A percentile compares a stretch with the other conserved stretches of the same genome.
Conservation (phyloP, 2,888 invertebrate species). For the Drosophila kanekoi region DNA sequence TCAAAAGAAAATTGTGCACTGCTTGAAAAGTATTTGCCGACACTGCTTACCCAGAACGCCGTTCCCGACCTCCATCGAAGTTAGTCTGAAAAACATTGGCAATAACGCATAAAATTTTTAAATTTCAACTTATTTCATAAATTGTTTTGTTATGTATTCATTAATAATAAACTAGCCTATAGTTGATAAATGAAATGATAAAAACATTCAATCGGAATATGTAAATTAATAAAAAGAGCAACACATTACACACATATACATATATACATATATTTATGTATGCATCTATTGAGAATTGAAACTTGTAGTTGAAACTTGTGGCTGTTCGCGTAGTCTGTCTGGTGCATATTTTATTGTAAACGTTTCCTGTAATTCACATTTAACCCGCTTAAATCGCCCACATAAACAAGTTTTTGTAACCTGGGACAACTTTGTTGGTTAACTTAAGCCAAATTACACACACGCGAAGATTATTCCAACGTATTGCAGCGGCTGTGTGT, state of each 20-base stretch:
- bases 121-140: constrained; percentile 58
- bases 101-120: constrained; percentile 46
- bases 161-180: constrained; percentile 62
- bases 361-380: constrained; percentile 24
- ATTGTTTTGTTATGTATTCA: constrained; percentile 77
- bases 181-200: constrained; percentile 50
- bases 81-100: constrained; percentile 60
- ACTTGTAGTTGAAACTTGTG: neutral
- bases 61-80: constrained; percentile 23
- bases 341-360: neutral
- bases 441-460: constrained; percentile 41
- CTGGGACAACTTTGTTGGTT: constrained; percentile 35
- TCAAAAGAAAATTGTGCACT: constrained; percentile 44
- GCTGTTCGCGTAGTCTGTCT: neutral
- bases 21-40: constrained; percentile 57
- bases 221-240: constrained; percentile 69
- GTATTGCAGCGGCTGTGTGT: neutral
- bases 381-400: constrained; percentile 25
- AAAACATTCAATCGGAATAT: constrained; percentile 47
- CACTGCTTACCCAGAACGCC: constrained; percentile 35
- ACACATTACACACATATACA: constrained; percentile 32
- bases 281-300: constrained; percentile 5
- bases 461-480: constrained; percentile 39
- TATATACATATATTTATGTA: constrained; percentile 8
- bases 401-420: constrained; percentile 6